These are phyloP conservation scores for Lycorma delicatula DNA, from an alignment of 1,140 invertebrate species.

Conservation along the genomic window DNA sequence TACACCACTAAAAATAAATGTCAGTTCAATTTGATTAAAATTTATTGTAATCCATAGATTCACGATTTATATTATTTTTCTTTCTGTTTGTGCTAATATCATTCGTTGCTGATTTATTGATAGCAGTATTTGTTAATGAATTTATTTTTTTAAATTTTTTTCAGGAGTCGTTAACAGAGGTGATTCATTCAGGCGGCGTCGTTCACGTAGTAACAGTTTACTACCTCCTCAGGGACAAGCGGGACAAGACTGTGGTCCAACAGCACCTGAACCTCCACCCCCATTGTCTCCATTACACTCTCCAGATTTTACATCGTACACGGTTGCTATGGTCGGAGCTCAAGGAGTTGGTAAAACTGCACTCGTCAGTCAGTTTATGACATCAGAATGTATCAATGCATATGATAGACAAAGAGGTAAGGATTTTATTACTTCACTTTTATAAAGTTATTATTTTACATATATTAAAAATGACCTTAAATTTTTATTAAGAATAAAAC, in stretches of 20 bases:
- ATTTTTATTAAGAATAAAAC: too few species aligned
- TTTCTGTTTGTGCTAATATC: too few species aligned
- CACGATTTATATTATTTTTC: too few species aligned
- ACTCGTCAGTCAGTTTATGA: conserved; percentile 86
- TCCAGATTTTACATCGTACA: conserved; percentile 42
- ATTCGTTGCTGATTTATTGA: too few species aligned
- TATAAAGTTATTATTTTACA: too few species aligned
- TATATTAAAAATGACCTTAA: too few species aligned
- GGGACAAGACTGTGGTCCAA: conserved; percentile 32
- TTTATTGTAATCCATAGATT: too few species aligned
- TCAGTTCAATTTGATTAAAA: too few species aligned
- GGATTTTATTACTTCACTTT: background rate
- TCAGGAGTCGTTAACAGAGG: conserved; percentile 81
- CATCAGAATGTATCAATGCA: conserved; percentile 88
- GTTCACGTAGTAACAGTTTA: conserved; percentile 69
- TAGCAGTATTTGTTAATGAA: too few species aligned
- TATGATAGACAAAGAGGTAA: conserved; percentile 52
- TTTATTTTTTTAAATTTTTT: conserved; percentile 14
- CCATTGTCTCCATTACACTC: conserved; percentile 11
- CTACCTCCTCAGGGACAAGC: conserved; percentile 43
- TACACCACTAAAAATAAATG: too few species aligned
- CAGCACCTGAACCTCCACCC: conserved; percentile 26
- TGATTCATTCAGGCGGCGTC: conserved; percentile 72
- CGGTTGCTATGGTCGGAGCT: conserved; percentile 74
- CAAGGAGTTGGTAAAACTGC: conserved; percentile 85